Evolutionary conservation across 1,140 invertebrate genomes (phyloP).

Genomic region (Drosophila micromelanica): DNA sequence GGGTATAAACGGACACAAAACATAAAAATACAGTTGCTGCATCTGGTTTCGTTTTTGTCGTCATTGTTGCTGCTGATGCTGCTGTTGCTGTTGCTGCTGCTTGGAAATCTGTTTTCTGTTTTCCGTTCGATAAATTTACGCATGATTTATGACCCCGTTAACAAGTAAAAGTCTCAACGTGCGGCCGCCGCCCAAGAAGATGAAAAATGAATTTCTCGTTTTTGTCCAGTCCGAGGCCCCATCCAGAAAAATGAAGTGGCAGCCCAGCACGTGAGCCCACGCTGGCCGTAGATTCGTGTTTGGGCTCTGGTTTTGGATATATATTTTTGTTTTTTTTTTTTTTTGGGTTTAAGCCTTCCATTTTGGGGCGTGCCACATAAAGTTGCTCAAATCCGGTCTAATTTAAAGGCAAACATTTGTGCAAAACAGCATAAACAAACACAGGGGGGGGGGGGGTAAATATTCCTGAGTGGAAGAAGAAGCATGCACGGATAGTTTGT

Average conservation of each 20-base stretch:
- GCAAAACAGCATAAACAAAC: conserved; percentile 43
- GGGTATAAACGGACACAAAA: background rate
- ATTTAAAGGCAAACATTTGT: conserved; percentile 77
- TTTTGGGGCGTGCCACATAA: conserved; percentile 50
- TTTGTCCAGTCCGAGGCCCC: conserved; percentile 43
- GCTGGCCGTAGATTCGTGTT: conserved; percentile 29
- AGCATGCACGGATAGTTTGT: too few relatives aligned
- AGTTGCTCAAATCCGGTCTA: conserved; percentile 66
- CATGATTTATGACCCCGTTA: conserved; percentile 82
- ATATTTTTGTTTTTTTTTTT: too few relatives aligned
- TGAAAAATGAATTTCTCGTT: conserved; percentile 82
- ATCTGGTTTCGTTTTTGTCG: conserved; percentile 44
- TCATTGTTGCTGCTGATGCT: conserved; percentile 52
- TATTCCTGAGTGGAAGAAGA: background rate
- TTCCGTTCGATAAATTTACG: conserved; percentile 82
- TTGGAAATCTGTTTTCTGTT: conserved; percentile 79
- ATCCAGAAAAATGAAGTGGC: conserved; percentile 60
- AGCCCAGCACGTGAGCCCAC: conserved; percentile 63
- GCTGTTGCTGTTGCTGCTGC: conserved; percentile 50
- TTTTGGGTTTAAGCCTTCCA: conserved; percentile 14
- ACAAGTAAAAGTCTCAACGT: conserved; percentile 81
- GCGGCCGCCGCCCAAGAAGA: conserved; percentile 61
- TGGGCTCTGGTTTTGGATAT: conserved; percentile 13
- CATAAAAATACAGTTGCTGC: conserved; percentile 43
- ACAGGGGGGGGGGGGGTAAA: conserved; percentile 22